Conservation (phyloP, 2,113 vertebrate species). For the Dicentrarchus labrax region DNA sequence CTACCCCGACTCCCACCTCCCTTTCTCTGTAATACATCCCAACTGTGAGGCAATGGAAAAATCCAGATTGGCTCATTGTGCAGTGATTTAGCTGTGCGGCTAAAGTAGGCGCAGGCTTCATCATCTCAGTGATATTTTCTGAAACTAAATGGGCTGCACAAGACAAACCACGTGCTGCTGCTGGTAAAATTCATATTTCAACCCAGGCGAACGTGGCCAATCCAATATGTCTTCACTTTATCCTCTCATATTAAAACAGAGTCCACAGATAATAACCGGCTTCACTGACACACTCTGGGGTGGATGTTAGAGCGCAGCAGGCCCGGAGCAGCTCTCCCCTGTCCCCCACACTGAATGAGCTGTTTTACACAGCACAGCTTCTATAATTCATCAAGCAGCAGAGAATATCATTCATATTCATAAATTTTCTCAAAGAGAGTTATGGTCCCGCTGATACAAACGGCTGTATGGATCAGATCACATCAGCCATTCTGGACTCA, state of each 20-base stretch:
- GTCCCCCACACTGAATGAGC: constrained; percentile 35
- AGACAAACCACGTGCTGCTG: constrained; percentile 40
- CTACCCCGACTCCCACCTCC: neutral
- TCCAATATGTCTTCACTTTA: constrained; percentile 60
- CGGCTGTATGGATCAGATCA: constrained; percentile 65
- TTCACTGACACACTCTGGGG: constrained; percentile 36
- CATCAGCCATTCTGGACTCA: constrained; percentile 71
- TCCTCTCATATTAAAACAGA: constrained; percentile 57
- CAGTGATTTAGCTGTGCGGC: constrained; percentile 46
- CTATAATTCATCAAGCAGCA: constrained; percentile 69
- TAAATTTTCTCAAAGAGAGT: constrained; percentile 65
- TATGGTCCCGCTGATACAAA: constrained; percentile 62
- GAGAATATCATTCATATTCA: constrained; percentile 72
- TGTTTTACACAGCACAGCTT: constrained; percentile 49
- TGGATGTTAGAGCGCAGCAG: constrained; percentile 17
- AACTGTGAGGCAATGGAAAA: constrained; percentile 13
- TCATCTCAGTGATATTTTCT: constrained; percentile 39
- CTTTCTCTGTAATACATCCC: neutral
- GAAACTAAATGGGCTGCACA: constrained; percentile 40
- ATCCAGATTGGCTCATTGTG: constrained; percentile 48
- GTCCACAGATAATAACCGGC: constrained; percentile 52
- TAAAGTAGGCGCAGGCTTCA: constrained; percentile 16
- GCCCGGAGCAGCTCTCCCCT: constrained; percentile 17
- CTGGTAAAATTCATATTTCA: constrained; percentile 54
- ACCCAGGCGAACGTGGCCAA: constrained; percentile 18